A percentile compares a stretch with the other conserved stretches of the same genome.
Evolutionary conservation across 2,797 vertebrate genomes (phyloP).

Genomic region (Enteromius argenteus): DNA sequence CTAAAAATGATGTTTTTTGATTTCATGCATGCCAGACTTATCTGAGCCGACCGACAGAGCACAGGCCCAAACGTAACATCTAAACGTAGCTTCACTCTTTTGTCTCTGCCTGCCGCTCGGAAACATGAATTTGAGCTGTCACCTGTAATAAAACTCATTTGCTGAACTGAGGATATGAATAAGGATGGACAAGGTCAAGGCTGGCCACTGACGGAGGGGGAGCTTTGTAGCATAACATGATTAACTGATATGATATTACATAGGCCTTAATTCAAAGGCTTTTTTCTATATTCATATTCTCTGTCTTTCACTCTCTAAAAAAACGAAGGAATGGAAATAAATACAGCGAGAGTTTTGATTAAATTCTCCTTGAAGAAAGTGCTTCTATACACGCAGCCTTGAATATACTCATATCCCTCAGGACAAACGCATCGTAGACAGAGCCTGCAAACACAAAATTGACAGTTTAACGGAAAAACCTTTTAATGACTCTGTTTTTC

Average conservation of each 20-base stretch:
- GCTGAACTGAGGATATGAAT: constrained; percentile 66
- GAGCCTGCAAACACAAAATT: constrained; percentile 34
- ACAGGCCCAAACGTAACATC: not conserved
- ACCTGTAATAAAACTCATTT: constrained; percentile 71
- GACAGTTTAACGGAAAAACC: constrained; percentile 43
- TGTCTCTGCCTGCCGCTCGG: constrained; percentile 20
- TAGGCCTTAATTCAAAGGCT: constrained; percentile 33
- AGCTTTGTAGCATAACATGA: constrained; percentile 37
- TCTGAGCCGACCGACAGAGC: not conserved
- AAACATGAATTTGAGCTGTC: constrained; percentile 56
- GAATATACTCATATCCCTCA: constrained; percentile 48
- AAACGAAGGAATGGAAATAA: constrained; percentile 45
- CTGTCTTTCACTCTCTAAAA: constrained; percentile 35
- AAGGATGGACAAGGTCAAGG: constrained; percentile 62
- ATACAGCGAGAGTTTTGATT: constrained; percentile 52
- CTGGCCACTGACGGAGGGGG: constrained; percentile 36
- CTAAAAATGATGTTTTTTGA: not conserved
- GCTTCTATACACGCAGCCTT: constrained; percentile 55
- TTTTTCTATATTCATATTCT: constrained; percentile 39
- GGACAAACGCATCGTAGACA: constrained; percentile 29
- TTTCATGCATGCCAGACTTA: not conserved
- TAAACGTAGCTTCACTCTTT: not conserved
- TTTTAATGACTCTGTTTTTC: constrained; percentile 48
- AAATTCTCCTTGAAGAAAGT: constrained; percentile 45
- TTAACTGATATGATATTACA: constrained; percentile 51